Evolutionary conservation across 2,888 invertebrate species (phyloP).

Genomic region (Mesorhabditis sp.): DNA sequence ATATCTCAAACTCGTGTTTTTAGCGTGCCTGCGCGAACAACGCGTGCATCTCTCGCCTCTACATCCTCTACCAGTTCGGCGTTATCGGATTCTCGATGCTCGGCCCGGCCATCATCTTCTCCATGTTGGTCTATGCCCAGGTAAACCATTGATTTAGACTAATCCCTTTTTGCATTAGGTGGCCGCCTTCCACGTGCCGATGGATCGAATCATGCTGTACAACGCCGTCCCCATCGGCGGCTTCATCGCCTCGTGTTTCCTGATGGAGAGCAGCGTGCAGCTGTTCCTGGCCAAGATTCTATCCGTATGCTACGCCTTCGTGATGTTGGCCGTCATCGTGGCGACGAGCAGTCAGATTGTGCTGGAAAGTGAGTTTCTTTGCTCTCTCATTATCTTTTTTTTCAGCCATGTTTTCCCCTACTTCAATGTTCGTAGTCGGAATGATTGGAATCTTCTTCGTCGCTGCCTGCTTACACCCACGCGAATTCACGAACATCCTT

Average conservation of each 20-base stretch:
- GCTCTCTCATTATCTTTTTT: neutral
- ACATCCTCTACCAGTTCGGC: conserved; percentile 56
- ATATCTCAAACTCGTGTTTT: conserved; percentile 15
- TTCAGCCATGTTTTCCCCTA: conserved; percentile 72
- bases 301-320: conserved; percentile 74
- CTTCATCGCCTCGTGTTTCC: conserved; percentile 52
- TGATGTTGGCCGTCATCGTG: conserved; percentile 79
- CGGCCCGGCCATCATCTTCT: conserved; percentile 57
- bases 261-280: conserved; percentile 50
- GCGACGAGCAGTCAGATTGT: conserved; percentile 60
- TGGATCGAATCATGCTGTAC: conserved; percentile 41
- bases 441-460: conserved; percentile 68
- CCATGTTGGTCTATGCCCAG: conserved; percentile 57
- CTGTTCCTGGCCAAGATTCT: conserved; percentile 67
- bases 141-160: conserved; percentile 14
- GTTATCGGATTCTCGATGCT: conserved; percentile 58
- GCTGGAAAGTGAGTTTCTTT: conserved; percentile 42
- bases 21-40: conserved; percentile 53
- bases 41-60: conserved; percentile 51
- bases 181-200: conserved; percentile 49
- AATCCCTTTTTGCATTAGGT: conserved; percentile 21
- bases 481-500: conserved; percentile 57
- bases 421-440: conserved; percentile 77
- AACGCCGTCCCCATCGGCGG: conserved; percentile 48
- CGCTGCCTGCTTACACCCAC: conserved; percentile 72